Evolutionary conservation across 1,140 invertebrate species (phyloP), one percentile per base, ranked within the genome.

Genomic region (Chymomyza costata): DNA sequence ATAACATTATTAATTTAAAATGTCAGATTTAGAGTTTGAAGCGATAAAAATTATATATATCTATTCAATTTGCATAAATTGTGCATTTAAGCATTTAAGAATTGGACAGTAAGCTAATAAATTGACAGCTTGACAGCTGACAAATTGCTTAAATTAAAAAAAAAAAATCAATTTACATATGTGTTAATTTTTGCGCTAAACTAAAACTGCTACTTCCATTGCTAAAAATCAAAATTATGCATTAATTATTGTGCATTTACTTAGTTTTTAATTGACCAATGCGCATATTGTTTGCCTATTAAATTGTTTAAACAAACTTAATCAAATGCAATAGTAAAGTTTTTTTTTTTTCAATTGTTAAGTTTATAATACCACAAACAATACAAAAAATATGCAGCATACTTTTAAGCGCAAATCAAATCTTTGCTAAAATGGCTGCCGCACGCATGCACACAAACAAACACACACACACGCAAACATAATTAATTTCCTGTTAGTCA

Each of bases 401-500:
- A 47, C 15, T n/a, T 3, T 39, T 35, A 17, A 18, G 19, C 48
- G 38, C 40, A 28, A 48, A 21, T 39, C 7, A 31, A 46, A 58
- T 40, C 49, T 3, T 49, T 43, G 28, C n/a, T 17, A 35, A 37
- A 17, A 19, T 48, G 32, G 15, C 16, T 14, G 40, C 18, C 49
- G 17, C 25, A 43, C 37, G 35, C 14, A 45, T 16, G 48, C 35
- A 44, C 40, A 49, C 18, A 34, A 28, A 48, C 44, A 48, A 11
- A 35, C 35, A 45, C 48, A 34, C 13, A 39, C n/a, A 49, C 16
- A 46, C 13, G 11, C 7, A 45, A 18, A 25, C 25, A 30, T n/a
- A n/a, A n/a, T n/a, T 76, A 66, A 74, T 74, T 74, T 65, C 64
- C 49, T 74, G 69, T 76, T 76, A 78, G 63, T 76, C 57, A 58